Base-by-base conservation (phyloP, 1,140 invertebrate species). In the Gryon sp. region DNA sequence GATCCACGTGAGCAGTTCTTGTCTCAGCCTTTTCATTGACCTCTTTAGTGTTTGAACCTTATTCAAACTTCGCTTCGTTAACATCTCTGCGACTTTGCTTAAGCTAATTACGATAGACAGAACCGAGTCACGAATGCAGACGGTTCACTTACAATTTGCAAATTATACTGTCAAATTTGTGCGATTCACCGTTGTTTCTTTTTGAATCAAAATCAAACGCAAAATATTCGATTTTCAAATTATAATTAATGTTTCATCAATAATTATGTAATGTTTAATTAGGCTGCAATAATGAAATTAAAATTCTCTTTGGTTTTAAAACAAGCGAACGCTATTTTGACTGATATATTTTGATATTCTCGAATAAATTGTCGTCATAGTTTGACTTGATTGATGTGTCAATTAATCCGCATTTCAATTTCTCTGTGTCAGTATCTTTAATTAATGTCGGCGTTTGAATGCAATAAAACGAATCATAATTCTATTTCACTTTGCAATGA, bases 1-100 rank as follows among this genome's bases (percentile, higher is more conserved):
- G 14, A 80, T 72, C 85, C 85, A 85, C 52, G 48, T 72, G 0
- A 86, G 75, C 3, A 86, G 45, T 36, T 80, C 66, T 3, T 82
- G 66, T 34, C 77, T 81, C 40, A 80, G 9, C 24, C 7, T 72
- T 38, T 69, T 68, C 59, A 63, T 63, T 16, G 7, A 26, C 12
- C 3, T 43, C 18, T 43, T 46, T n/a, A n/a, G 24, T 2, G 34
- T 28, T 53, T 8, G 24, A 11, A 3, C 1, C 11, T 60, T 41
- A 14, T 12, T 52, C 20, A 26, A 59, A 53, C 15, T 59, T 59
- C 59, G 60, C 9, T 43, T 65, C 43, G 18, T 22, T 22, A 19
- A 53, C 57, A 63, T 62, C 14, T 34, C 19, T 9, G 16, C 15
- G 40, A 28, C 15, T 26, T 46, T 12, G 5, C 16, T 3, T 19